A percentile compares a stretch with the other conserved stretches of the same genome.
Evolutionary conservation across 2,113 vertebrate species (phyloP).

Genomic region (Suncus etruscus): DNA sequence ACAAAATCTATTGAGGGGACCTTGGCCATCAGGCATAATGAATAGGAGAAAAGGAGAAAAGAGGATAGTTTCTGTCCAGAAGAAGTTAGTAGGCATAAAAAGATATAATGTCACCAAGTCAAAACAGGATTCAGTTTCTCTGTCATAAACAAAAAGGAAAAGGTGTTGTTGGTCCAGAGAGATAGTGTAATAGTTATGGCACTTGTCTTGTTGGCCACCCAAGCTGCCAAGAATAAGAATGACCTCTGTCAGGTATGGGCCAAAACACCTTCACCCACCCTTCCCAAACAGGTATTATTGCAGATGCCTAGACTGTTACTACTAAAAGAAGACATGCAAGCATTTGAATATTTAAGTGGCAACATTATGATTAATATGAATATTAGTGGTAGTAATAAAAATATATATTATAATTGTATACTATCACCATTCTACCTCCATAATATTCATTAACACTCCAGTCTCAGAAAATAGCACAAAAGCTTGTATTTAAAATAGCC

Average conservation of each 20-base stretch:
- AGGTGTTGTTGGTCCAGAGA: not conserved
- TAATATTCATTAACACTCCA: slow-evolving; percentile 1
- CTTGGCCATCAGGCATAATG: not conserved
- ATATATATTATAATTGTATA: not conserved
- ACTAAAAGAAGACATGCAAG: not conserved
- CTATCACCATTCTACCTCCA: not conserved
- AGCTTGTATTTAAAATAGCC: not conserved
- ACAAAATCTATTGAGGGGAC: not conserved
- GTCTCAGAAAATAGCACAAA: not conserved
- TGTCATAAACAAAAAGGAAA: slow-evolving; percentile 27
- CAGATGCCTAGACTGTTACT: not conserved
- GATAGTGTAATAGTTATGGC: too few relatives aligned
- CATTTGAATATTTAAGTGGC: not conserved
- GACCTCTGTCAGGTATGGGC: too few relatives aligned
- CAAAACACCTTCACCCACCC: too few relatives aligned
- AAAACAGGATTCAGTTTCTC: slow-evolving; percentile 25
- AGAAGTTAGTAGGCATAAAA: slow-evolving; percentile 13
- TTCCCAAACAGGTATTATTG: not conserved
- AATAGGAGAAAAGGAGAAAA: not conserved
- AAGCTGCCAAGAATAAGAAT: too few relatives aligned
- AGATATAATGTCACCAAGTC: not conserved
- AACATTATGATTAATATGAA: not conserved
- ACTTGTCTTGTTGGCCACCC: too few relatives aligned
- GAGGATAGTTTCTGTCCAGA: not conserved
- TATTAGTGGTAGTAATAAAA: not conserved